Conservation (phyloP, 2,113 vertebrate genomes). For the Nothoprocta perdicaria region DNA sequence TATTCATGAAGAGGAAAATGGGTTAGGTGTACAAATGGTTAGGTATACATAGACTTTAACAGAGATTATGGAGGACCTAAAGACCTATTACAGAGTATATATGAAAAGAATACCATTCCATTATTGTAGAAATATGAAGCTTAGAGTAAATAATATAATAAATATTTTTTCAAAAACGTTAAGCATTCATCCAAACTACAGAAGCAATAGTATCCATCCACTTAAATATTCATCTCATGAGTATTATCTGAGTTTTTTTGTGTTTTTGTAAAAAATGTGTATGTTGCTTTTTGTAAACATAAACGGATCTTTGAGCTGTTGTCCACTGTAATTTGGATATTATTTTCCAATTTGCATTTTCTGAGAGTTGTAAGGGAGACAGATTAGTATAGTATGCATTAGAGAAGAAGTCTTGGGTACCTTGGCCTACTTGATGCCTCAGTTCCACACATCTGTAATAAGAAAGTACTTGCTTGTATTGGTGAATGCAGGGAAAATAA, state of each 20-base stretch:
- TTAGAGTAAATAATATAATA: background rate
- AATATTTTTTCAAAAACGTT: background rate
- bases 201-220: background rate
- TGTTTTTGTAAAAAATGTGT: background rate
- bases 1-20: background rate
- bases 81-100: background rate
- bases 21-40: background rate
- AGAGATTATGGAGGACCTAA: background rate
- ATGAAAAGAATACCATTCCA: background rate
- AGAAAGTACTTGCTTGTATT: background rate
- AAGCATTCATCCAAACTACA: background rate
- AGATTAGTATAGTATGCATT: background rate
- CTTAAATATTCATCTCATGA: background rate
- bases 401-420: background rate
- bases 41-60: background rate
- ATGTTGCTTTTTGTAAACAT: background rate
- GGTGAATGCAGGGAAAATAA: background rate
- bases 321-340: background rate
- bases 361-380: background rate
- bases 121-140: background rate
- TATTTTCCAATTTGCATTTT: background rate
- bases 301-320: background rate
- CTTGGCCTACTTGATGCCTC: background rate
- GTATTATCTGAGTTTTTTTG: background rate
- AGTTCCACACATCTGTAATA: accelerated